Evolutionary conservation across 2,888 invertebrate genomes (phyloP), one percentile per base, ranked within the genome.

Genomic region (Pardosa pseudoannulata): DNA sequence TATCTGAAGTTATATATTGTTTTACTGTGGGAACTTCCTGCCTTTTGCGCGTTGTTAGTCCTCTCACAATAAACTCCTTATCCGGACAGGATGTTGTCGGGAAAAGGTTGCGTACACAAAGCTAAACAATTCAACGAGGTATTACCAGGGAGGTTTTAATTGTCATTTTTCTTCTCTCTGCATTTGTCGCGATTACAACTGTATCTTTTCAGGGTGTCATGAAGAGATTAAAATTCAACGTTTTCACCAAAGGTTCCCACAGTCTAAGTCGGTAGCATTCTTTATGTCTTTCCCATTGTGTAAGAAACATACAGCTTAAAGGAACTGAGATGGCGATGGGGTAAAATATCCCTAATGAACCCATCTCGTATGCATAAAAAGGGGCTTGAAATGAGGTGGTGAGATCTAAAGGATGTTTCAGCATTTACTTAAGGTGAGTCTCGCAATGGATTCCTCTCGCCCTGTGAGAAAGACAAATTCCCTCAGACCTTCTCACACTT

Each of bases 1-100:
- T 78, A 72, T 78, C 67, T 73, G 83, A 36, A 31, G 83, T 78
- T 50, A 78, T 72, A 78, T 83, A 83, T 83, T 83, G 83, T 83
- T 83, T 83, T 72, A 83, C 76, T 78, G 78, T 83, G 83, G 83
- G 83, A 83, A 83, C 83, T 83, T 83, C 83, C 83, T 83, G 83
- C 39, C 64, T 19, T 46, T 0, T 19, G n/a, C 16, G 36, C 64
- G n/a, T 32, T 72, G 71, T 76, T 76, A 76, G 71, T 72, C 16
- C 39, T 36, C 41, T 27, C 28, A 9, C n/a, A 23, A 23, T 28
- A 80, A 73, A 68, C 64, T 36, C 6, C 72, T 78, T 82, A 71
- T 64, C 75, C 72, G 1, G 27, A 67, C 72, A 78, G 76, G 83
- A 83, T 67, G 56, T 67, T 67, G 13, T 71, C 31, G 5, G 16